A percentile compares a stretch with the other conserved stretches of the same genome.
These are phyloP conservation scores for Frankliniella fusca DNA, from an alignment of 2,888 invertebrate species.

Conservation along the genomic window DNA sequence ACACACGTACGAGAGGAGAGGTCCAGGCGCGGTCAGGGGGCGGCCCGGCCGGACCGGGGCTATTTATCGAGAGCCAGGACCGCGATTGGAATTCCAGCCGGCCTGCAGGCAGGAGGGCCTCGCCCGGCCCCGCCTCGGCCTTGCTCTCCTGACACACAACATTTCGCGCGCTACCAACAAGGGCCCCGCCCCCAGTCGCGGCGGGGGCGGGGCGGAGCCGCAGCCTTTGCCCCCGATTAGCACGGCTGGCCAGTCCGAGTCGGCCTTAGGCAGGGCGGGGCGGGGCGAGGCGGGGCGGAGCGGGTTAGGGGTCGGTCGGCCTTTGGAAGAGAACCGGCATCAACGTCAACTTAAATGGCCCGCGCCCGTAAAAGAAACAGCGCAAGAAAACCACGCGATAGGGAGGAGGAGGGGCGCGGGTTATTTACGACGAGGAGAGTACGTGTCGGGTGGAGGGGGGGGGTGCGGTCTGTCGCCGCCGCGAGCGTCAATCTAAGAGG, in stretches of 20 bases:
- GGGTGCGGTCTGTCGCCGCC: no score
- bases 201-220: background rate
- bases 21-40: no score
- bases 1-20: no score
- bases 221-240: background rate
- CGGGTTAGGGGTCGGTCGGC: background rate
- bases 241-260: background rate
- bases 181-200: no score
- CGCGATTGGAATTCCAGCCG: background rate
- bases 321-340: conserved; percentile 6
- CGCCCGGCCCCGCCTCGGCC: no score
- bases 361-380: conserved; percentile 4
- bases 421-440: background rate
- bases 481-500: no score
- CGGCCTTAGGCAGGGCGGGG: no score
- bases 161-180: no score
- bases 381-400: background rate
- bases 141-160: no score
- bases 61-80: background rate
- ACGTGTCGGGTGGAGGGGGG: no score
- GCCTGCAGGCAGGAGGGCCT: no score
- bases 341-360: conserved; percentile 19
- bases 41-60: no score
- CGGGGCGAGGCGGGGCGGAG: background rate
- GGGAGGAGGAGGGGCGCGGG: background rate